Percentiles rank a stretch among this genome's conserved stretches.
Evolutionary conservation across 2,888 invertebrate genomes (phyloP).

Genomic region (Lamellibrachia columna): DNA sequence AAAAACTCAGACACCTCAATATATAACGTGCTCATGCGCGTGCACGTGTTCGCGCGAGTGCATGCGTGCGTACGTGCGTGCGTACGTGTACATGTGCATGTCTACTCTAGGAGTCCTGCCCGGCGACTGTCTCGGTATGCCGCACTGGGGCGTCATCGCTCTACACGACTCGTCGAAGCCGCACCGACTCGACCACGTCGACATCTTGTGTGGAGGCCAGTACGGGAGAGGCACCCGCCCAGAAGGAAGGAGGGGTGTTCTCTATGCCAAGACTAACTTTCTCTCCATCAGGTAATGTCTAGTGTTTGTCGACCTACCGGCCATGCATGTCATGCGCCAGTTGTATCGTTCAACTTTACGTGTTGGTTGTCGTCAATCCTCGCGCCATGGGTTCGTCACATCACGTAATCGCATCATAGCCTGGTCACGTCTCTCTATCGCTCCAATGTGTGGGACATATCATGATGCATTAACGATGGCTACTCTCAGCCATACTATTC

Average conservation of each 20-base stretch:
- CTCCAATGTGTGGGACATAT: background rate
- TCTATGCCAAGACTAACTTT: background rate
- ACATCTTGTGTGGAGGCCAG: background rate
- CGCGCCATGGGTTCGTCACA: background rate
- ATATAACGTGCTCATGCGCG: background rate
- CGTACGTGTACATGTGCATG: background rate
- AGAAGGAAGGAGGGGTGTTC: background rate
- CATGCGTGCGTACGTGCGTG: background rate
- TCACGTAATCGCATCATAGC: background rate
- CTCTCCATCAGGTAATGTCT: background rate
- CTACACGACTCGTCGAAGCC: background rate
- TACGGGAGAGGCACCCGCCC: background rate
- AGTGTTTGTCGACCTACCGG: background rate
- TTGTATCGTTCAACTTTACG: background rate
- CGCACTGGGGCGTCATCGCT: constrained; percentile 3
- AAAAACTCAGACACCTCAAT: background rate
- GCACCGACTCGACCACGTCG: background rate
- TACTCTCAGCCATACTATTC: background rate
- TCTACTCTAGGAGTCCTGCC: background rate
- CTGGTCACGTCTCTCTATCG: too few relatives aligned
- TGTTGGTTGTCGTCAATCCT: too few relatives aligned
- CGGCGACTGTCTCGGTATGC: background rate
- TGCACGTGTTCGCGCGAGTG: too few relatives aligned
- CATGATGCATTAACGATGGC: background rate
- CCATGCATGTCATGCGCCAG: background rate